Evolutionary conservation across 2,797 vertebrate species (phyloP).

Genomic region (Enteromius argenteus): DNA sequence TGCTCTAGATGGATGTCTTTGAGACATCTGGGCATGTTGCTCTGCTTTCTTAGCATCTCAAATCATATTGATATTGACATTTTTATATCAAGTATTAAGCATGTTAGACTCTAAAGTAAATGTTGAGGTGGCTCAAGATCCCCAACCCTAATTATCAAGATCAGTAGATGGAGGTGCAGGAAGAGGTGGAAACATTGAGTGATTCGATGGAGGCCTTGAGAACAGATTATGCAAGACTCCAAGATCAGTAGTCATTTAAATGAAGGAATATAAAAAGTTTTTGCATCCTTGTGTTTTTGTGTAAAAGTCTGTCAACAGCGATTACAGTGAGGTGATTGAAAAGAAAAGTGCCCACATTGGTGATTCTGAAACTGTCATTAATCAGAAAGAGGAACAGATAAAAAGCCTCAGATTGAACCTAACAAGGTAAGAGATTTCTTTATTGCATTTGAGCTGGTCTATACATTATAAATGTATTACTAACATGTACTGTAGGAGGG

Average conservation of each 20-base stretch:
- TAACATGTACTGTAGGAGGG: not conserved
- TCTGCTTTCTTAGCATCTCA: not conserved
- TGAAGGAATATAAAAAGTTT: conserved; percentile 1
- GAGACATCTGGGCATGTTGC: not conserved
- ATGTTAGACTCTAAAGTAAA: not conserved
- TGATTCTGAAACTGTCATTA: conserved; percentile 78
- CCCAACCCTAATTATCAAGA: not conserved
- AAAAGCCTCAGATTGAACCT: conserved; percentile 79
- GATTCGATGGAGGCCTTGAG: too few relatives aligned
- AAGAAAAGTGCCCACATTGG: conserved; percentile 78
- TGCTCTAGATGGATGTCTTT: not conserved
- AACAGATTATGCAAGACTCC: too few relatives aligned
- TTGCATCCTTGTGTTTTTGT: conserved; percentile 10
- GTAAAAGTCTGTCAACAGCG: conserved; percentile 79
- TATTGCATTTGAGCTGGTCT: not conserved
- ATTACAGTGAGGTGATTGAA: conserved; percentile 79
- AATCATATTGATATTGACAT: not conserved
- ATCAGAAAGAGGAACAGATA: conserved; percentile 84
- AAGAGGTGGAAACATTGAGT: too few relatives aligned
- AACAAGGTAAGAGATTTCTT: conserved; percentile 81
- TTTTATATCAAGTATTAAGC: not conserved
- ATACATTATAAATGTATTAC: not conserved
- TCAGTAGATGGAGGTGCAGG: not conserved
- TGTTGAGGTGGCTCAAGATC: not conserved
- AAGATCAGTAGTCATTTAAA: not conserved